Percentiles rank a stretch among this genome's conserved stretches.
Conservation (phyloP, 1,140 invertebrate genomes). For the Chironomus striatipennis region DNA sequence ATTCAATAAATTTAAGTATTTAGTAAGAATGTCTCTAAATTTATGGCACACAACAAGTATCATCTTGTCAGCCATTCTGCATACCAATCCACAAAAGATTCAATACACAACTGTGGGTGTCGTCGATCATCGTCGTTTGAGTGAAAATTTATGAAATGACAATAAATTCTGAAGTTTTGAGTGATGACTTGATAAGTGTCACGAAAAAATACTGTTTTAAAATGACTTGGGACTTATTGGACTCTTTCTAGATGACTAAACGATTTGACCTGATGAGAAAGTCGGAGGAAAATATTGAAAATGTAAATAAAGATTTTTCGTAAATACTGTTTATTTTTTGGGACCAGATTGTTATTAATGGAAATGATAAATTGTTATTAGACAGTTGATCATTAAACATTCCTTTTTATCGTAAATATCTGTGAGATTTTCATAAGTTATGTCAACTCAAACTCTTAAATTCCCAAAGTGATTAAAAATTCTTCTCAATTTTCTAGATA, state of each 20-base stretch:
- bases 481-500: not conserved
- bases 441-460: too few species aligned
- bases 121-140: not conserved
- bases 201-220: not conserved
- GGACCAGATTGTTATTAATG: not conserved
- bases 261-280: not conserved
- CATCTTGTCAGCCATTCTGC: not conserved
- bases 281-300: not conserved
- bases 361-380: not conserved
- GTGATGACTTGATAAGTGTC: conserved; percentile 12
- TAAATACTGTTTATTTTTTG: not conserved
- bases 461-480: too few species aligned
- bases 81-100: too few species aligned
- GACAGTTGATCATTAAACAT: too few species aligned
- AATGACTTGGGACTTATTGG: not conserved
- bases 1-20: conserved; percentile 1
- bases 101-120: not conserved
- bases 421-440: too few species aligned
- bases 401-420: too few species aligned
- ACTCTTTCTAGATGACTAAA: not conserved
- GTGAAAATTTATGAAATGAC: not conserved
- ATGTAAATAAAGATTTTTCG: too few species aligned
- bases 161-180: not conserved
- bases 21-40: too few species aligned
- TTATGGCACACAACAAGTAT: conserved; percentile 1